These are phyloP conservation scores for Eulacestoma nigropectus DNA, from an alignment of 2,113 vertebrate genomes.

Conservation along the genomic window DNA sequence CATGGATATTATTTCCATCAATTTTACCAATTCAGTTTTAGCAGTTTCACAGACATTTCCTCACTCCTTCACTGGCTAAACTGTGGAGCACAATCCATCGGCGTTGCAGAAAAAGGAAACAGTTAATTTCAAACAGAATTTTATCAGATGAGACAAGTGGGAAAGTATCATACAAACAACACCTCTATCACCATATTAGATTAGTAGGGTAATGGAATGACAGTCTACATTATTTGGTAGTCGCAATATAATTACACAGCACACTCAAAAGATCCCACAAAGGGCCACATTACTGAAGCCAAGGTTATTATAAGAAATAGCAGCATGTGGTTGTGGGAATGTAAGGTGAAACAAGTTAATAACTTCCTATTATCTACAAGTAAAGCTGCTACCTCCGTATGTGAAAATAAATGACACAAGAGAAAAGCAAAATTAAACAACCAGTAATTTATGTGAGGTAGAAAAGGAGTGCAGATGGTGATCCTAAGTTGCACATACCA, in stretches of 20 bases:
- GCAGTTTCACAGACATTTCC: neutral
- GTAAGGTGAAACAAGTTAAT: conserved; percentile 55
- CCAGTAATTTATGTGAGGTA: neutral
- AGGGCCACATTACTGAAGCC: neutral
- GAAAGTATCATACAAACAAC: neutral
- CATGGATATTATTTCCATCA: neutral
- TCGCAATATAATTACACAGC: neutral
- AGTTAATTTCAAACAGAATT: neutral
- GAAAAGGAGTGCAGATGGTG: conserved; percentile 5
- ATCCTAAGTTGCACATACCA: neutral
- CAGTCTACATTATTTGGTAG: neutral
- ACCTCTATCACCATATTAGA: neutral
- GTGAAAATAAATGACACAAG: conserved; percentile 8
- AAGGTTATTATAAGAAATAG: conserved; percentile 44
- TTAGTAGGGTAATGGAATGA: neutral
- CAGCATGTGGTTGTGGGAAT: conserved; percentile 13
- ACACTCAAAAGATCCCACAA: neutral
- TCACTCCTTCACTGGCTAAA: neutral
- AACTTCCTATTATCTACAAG: conserved; percentile 47
- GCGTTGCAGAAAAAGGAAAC: neutral
- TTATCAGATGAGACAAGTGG: neutral
- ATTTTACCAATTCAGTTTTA: neutral
- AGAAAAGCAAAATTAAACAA: conserved; percentile 33
- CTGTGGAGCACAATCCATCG: neutral
- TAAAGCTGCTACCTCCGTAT: neutral